Percentiles rank a stretch among this genome's conserved stretches.
Evolutionary conservation across 2,113 vertebrate genomes (phyloP).

Genomic region (Pteronura brasiliensis): DNA sequence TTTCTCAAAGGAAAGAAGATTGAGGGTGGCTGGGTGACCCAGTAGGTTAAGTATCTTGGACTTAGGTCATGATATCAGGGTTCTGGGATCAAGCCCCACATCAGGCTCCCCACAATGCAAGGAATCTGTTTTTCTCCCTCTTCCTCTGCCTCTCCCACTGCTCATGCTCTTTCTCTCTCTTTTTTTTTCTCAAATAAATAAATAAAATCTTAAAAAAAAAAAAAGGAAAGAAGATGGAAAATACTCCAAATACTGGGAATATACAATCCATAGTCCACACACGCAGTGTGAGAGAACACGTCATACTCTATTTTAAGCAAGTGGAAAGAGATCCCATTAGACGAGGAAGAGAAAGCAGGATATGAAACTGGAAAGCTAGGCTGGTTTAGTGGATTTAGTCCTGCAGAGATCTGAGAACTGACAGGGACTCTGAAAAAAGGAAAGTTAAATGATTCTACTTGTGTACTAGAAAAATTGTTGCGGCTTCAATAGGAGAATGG

Average conservation of each 20-base stretch:
- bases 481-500: neutral
- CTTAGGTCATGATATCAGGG: neutral
- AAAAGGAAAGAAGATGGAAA: neutral
- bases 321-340: neutral
- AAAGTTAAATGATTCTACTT: neutral
- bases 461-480: neutral
- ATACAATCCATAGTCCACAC: neutral
- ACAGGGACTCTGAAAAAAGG: neutral
- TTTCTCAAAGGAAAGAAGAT: neutral
- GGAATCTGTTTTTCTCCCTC: neutral
- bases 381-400: neutral
- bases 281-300: neutral
- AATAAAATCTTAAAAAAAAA: neutral
- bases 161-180: neutral
- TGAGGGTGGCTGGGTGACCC: neutral
- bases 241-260: neutral
- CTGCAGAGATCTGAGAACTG: neutral
- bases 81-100: neutral
- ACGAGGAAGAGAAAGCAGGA: neutral
- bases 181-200: neutral
- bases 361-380: neutral
- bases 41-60: neutral
- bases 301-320: neutral
- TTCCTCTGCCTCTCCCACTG: neutral
- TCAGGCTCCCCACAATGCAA: neutral